Evolutionary conservation across 2,797 vertebrate genomes (phyloP), one percentile per base, ranked within the genome.

Genomic region (Knipowitschia caucasica): DNA sequence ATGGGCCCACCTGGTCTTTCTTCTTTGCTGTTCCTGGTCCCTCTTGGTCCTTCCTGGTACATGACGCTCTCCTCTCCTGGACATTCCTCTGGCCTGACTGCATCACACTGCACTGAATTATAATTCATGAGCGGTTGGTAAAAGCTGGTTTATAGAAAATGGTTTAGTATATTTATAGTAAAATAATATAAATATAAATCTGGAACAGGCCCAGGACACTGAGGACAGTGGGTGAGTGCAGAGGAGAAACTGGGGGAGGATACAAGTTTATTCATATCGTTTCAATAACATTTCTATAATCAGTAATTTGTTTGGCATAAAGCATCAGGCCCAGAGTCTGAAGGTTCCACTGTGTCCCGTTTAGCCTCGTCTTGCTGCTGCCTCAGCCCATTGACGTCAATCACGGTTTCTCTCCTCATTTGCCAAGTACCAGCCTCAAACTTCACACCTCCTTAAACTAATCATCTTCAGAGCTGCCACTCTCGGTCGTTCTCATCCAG

Each of bases 91-190:
- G 74, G 85, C 86, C 89, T 92, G 89, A 92, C 87, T 90, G 87
- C 85, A 86, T 89, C 80, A 87, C 87, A 87, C 82, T 87, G 71
- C 36, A 61, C 86, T 86, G 82, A 86, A 81, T 89, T 91, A 89
- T 70, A 84, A 89, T 86, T 92, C 91, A 93, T 91, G 89, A 90
- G 91, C 84, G 92, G 91, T 91, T 30, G 87, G 89, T 91, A 92
- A 92, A 92, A 90, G 78, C 80, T 83, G 88, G 88, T 88, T 84
- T 73, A 67, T 65, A 88, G 88, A 87, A 92, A 92, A 94, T 92
- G 86, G 89, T 84, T 91, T 73, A 83, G 84, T 84, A 66, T 51
- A 75, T 67, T 89, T 92, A 87, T 89, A 92, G 81, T 86, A 86
- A 78, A 78, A 72, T 75, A 89, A 89, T 76, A 61, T 66, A 78